phyloP scores from a whole-genome alignment of 1,140 invertebrate species.

The Saccostrea cuccullata region DNA sequence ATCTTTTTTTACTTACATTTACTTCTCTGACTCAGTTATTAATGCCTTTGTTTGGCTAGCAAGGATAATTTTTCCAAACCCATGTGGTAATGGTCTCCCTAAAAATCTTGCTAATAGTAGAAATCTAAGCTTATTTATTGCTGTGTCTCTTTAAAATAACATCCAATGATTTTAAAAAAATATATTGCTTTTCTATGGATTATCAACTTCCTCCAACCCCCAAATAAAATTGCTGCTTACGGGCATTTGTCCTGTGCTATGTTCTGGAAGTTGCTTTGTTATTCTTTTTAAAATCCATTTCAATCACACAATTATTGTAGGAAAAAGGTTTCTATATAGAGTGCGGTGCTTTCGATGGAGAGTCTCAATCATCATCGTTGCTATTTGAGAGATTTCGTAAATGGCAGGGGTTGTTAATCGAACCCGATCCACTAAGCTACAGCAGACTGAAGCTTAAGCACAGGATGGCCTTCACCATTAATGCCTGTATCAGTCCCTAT shows the following conservation, averaged over 20 bases:
- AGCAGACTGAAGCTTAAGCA: conserved; percentile 69
- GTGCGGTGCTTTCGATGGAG: conserved; percentile 82
- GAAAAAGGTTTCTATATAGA: conserved; percentile 82
- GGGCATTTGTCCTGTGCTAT: neutral
- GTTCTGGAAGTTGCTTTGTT: neutral
- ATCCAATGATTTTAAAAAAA: neutral
- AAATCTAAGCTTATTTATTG: neutral
- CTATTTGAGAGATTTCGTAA: conserved; percentile 86
- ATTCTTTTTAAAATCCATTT: neutral
- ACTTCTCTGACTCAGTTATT: too few relatives aligned
- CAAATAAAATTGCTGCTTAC: neutral
- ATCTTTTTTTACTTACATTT: too few relatives aligned
- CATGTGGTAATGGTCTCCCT: too few relatives aligned
- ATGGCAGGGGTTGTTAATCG: conserved; percentile 87
- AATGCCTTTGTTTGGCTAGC: too few relatives aligned
- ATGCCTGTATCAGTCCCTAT: conserved; percentile 58
- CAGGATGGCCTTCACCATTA: conserved; percentile 61
- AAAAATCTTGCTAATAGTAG: too few relatives aligned
- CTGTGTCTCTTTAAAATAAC: neutral
- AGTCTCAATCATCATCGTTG: conserved; percentile 83
- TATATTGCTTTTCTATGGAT: neutral
- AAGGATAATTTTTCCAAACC: too few relatives aligned
- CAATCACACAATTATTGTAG: conserved; percentile 23
- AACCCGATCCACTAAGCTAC: conserved; percentile 85
- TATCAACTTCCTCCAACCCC: neutral